Base-by-base conservation (phyloP, 2,888 invertebrate species). In the Chaitophorus viminalis region DNA sequence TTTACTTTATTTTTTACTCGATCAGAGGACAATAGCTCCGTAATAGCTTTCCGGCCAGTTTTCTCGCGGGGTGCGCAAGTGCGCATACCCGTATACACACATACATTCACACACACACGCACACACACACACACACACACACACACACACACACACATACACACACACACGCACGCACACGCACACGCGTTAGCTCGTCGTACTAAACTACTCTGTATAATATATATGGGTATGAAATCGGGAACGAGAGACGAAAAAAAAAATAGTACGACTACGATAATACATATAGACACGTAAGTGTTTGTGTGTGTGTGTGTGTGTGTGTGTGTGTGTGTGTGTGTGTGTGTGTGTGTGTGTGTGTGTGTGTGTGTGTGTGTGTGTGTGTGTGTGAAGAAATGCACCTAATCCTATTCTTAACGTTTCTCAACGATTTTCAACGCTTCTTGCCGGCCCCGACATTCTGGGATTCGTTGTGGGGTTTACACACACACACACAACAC, bases 391-490 rank as follows among this genome's bases (percentile, higher is more conserved):
- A 83, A 70, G 54, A 85, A 74, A 74, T 70, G 46, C 74, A 70
- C 68, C 75, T 85, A 85, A 74, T 77, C 74, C 77, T 85, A 77
- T 85, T 77, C 52, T 84, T 70, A 36, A 77, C 21, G 36, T 85
- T 85, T 85, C 75, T 85, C 83, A 84, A 84, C 75, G 83, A 84
- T 85, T 85, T 85, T 85, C 85, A 84, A 84, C 83, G 85, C 68
- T 75, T 85, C 77, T 68, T 70, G 77, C 36, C 52, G 54, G 9
- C 54, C 36, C 39, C 46, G 81, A 82, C 70, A 72, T 31, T 82
- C 31, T 54, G 54, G 60, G 78, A 78, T 78, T 78, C 78, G 78
- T 52, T n/a, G 78, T 54, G 29, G 33, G 60, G 60, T 78, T 54
- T 78, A 39, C 18, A 60, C 78, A 60, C 18, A 60, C 77, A 18